Percentiles rank a stretch among this genome's conserved stretches.
Evolutionary conservation across 2,888 invertebrate genomes (phyloP).

Genomic region (Pterostichus madidus): DNA sequence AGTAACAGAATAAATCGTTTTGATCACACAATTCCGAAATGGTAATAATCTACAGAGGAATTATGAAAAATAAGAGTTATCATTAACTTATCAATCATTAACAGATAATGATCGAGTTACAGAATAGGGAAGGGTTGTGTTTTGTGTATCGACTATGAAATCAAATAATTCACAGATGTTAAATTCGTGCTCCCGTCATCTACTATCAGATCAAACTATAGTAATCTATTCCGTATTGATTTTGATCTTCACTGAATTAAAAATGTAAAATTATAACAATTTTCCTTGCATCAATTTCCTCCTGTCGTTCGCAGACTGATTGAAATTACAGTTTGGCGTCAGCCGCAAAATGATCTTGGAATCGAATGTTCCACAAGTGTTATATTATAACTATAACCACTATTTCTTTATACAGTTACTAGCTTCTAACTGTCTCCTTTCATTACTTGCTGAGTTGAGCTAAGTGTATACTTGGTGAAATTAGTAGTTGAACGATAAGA

Average conservation of each 20-base stretch:
- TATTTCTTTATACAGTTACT: not conserved
- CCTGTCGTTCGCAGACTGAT: not conserved
- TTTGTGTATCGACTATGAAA: not conserved
- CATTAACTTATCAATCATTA: no score
- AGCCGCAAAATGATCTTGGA: constrained; percentile 12
- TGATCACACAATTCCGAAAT: no score
- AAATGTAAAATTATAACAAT: constrained; percentile 14
- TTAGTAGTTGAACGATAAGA: not conserved
- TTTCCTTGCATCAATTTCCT: constrained; percentile 3
- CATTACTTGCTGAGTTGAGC: not conserved
- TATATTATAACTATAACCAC: constrained; percentile 3
- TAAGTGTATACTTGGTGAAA: not conserved
- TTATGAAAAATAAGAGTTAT: no score
- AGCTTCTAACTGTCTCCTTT: constrained; percentile 9
- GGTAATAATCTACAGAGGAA: no score
- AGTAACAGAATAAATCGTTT: no score
- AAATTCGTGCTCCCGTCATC: no score
- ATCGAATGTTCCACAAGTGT: constrained; percentile 2
- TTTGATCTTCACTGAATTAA: not conserved
- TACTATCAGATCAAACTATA: no score
- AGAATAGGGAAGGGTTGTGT: no score
- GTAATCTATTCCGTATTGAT: not conserved
- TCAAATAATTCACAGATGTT: no score
- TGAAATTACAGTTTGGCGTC: not conserved
- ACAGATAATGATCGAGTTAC: no score